A percentile compares a stretch with the other conserved stretches of the same genome.
These are phyloP conservation scores for Graptemys geographica DNA, from an alignment of 2,797 vertebrate species.

Conservation along the genomic window DNA sequence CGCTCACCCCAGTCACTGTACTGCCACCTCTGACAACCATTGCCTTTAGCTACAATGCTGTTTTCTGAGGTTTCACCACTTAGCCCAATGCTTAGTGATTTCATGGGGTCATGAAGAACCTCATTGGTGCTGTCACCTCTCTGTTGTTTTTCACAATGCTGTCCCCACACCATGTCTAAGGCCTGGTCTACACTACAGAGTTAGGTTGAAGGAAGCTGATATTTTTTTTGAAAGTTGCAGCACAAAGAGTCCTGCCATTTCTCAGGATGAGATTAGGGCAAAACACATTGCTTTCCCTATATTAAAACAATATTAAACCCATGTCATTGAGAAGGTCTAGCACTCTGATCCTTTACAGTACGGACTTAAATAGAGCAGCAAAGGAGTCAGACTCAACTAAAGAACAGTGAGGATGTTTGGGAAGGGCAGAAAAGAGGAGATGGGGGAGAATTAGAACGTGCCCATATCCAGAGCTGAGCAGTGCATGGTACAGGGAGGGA, in stretches of 20 bases:
- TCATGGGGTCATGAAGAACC: too few species aligned
- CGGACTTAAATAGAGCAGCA: neutral
- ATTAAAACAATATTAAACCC: neutral
- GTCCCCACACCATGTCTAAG: too few species aligned
- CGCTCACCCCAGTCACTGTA: too few species aligned
- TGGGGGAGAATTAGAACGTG: neutral
- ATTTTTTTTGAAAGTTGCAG: neutral
- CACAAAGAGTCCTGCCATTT: neutral
- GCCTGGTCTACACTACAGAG: too few species aligned
- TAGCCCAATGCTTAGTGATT: too few species aligned
- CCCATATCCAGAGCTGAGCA: neutral
- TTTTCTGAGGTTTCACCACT: too few species aligned
- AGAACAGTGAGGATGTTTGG: neutral
- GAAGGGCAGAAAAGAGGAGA: slow-evolving; percentile 14
- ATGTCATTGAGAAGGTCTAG: neutral
- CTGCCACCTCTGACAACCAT: too few species aligned
- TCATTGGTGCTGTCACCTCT: too few species aligned
- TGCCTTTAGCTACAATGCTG: too few species aligned
- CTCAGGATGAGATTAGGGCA: neutral
- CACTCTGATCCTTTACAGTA: neutral
- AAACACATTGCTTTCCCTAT: neutral
- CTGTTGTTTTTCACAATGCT: too few species aligned
- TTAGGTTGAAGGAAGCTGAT: neutral
- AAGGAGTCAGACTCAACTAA: neutral
- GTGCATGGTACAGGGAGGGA: neutral